A percentile compares a stretch with the other conserved stretches of the same genome.
Evolutionary conservation across 2,888 invertebrate species (phyloP).

Genomic region (Dasysyrphus tricinctus): DNA sequence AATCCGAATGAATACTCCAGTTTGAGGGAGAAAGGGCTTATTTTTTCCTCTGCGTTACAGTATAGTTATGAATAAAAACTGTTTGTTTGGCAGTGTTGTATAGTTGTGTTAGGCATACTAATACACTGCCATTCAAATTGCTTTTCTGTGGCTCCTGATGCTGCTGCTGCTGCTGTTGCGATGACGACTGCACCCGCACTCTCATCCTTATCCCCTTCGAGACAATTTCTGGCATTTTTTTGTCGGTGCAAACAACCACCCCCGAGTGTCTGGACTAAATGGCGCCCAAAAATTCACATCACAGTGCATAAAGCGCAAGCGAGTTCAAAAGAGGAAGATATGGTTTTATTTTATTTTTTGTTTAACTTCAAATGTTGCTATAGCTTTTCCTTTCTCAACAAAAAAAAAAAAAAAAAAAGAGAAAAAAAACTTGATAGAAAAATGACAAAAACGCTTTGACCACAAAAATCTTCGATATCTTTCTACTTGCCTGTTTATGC

Average conservation of each 20-base stretch:
- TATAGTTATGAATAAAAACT: constrained; percentile 68
- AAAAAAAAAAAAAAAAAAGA: not conserved
- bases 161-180: constrained; percentile 5
- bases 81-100: constrained; percentile 58
- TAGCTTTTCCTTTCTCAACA: constrained; percentile 29
- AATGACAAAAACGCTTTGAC: constrained; percentile 37
- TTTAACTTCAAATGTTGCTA: constrained; percentile 35
- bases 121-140: constrained; percentile 51
- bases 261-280: constrained; percentile 77
- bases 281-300: constrained; percentile 77
- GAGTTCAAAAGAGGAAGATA: constrained; percentile 43
- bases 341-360: not conserved
- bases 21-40: not conserved
- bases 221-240: constrained; percentile 53
- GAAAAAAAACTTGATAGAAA: not conserved
- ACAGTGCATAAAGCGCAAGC: constrained; percentile 68
- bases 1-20: constrained; percentile 19
- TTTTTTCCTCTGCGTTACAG: constrained; percentile 29
- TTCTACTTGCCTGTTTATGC: constrained; percentile 18
- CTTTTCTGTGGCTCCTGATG: constrained; percentile 58
- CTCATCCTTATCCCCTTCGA: constrained; percentile 7
- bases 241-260: constrained; percentile 75
- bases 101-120: constrained; percentile 50
- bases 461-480: constrained; percentile 58
- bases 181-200: constrained; percentile 48